Evolutionary conservation across 2,888 invertebrate genomes (phyloP).

Genomic region (Sceliomorpha sp.): DNA sequence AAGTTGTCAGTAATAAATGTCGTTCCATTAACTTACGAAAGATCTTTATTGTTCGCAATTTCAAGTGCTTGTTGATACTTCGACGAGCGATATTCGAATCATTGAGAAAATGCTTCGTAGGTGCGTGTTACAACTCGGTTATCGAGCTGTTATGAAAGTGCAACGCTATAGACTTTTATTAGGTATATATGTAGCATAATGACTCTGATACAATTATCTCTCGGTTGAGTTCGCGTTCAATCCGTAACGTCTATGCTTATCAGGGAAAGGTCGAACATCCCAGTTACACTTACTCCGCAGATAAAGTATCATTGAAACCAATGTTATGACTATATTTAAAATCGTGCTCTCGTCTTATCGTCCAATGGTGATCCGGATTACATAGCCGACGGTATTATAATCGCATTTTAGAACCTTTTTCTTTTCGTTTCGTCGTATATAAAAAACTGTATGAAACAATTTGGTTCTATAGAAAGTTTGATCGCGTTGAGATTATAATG

Average conservation of each 20-base stretch:
- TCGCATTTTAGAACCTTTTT: conserved; percentile 36
- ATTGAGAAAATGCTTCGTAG: conserved; percentile 1
- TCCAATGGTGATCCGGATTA: conserved; percentile 56
- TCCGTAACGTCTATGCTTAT: conserved; percentile 69
- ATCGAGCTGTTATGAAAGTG: conserved; percentile 60
- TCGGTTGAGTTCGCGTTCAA: conserved; percentile 58
- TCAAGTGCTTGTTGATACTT: background rate
- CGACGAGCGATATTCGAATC: conserved; percentile 1
- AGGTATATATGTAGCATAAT: conserved; percentile 58
- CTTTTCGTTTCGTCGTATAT: background rate
- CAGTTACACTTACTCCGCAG: conserved; percentile 73
- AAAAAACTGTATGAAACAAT: too few species aligned
- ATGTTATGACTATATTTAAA: conserved; percentile 75
- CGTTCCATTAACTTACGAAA: too few species aligned
- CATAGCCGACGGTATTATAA: conserved; percentile 39
- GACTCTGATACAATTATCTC: conserved; percentile 60
- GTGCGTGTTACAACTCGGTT: conserved; percentile 55
- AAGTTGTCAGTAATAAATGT: too few species aligned
- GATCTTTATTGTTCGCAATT: too few species aligned
- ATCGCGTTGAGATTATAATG: too few species aligned
- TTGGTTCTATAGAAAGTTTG: too few species aligned
- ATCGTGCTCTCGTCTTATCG: conserved; percentile 64
- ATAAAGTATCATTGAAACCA: conserved; percentile 74
- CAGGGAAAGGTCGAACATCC: conserved; percentile 77
- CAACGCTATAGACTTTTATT: conserved; percentile 64